These are phyloP conservation scores for Asarcornis scutulata DNA, from an alignment of 2,113 vertebrate species.

Conservation along the genomic window DNA sequence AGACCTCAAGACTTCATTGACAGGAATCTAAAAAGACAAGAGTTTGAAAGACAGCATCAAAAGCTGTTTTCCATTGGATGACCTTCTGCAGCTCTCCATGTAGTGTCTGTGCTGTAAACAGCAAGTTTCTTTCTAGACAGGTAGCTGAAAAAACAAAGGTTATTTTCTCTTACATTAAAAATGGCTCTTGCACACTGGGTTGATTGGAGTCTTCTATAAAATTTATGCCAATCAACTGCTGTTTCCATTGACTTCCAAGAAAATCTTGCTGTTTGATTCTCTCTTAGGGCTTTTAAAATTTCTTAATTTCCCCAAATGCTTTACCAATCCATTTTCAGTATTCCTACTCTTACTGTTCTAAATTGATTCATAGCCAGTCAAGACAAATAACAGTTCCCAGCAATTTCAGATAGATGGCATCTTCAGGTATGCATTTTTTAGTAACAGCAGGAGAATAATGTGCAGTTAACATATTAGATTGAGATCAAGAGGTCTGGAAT, in stretches of 20 bases:
- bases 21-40: background rate
- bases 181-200: background rate
- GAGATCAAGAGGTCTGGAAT: slow-evolving; percentile 5
- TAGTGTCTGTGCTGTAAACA: background rate
- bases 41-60: background rate
- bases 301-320: slow-evolving; percentile 2
- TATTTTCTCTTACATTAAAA: background rate
- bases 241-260: background rate
- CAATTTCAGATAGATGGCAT: background rate
- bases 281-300: background rate
- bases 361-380: background rate
- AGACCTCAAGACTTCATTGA: background rate
- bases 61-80: background rate
- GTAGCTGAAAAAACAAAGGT: background rate
- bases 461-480: background rate
- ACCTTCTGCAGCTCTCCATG: background rate
- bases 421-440: slow-evolving; percentile 18
- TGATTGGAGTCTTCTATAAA: background rate
- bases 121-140: background rate
- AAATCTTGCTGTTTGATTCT: background rate
- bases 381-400: slow-evolving; percentile 1
- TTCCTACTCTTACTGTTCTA: background rate
- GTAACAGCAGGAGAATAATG: background rate
- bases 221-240: background rate
- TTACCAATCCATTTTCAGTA: background rate